phyloP scores from a whole-genome alignment of 1,140 invertebrate species.

The Anoplophora glabripennis region DNA sequence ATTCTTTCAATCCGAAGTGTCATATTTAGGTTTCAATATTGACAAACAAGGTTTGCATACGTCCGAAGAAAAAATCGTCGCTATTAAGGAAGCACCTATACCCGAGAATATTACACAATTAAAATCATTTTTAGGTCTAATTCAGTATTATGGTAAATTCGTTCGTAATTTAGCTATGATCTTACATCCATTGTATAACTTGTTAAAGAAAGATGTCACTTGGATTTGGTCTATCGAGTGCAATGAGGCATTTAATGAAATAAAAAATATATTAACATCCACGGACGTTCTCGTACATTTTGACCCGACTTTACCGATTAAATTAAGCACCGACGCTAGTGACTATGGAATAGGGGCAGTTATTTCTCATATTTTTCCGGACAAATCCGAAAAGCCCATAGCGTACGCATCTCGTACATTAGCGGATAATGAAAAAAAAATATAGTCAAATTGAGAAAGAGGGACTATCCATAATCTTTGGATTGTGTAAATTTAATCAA shows the following conservation, averaged over 20 bases:
- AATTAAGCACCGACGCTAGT: conserved; percentile 32
- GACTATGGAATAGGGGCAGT: conserved; percentile 33
- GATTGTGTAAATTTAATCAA: conserved; percentile 8
- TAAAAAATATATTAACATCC: too few species aligned
- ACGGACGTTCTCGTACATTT: conserved; percentile 2
- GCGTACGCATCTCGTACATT: conserved; percentile 50
- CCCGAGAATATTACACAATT: background rate
- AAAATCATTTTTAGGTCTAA: too few species aligned
- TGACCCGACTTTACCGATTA: conserved; percentile 26
- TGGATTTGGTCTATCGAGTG: background rate
- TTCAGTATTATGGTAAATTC: too few species aligned
- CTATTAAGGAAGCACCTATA: conserved; percentile 19
- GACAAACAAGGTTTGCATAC: too few species aligned
- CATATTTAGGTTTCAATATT: too few species aligned
- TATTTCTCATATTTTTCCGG: conserved; percentile 35
- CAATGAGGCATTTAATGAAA: background rate
- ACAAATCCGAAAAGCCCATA: conserved; percentile 40
- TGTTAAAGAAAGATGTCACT: background rate
- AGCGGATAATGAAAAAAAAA: conserved; percentile 46
- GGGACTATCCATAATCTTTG: conserved; percentile 47
- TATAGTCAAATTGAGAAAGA: conserved; percentile 34
- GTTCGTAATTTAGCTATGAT: too few species aligned
- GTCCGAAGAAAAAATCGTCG: too few species aligned
- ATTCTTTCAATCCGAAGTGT: background rate
- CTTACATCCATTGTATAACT: too few species aligned